These are phyloP conservation scores for Papilio xuthus DNA, from an alignment of 1,140 invertebrate genomes.

Conservation along the genomic window DNA sequence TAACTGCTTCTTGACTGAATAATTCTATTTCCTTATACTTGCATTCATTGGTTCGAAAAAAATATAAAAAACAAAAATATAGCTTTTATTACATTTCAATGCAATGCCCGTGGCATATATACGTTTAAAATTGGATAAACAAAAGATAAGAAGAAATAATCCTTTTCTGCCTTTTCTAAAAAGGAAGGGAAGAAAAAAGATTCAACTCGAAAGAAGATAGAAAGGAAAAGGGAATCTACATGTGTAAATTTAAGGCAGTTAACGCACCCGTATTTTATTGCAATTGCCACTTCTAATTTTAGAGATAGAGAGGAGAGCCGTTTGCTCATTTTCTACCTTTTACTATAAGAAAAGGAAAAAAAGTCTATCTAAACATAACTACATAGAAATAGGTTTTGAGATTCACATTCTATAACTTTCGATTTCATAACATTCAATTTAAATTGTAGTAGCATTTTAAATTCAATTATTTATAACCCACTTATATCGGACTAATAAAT, in stretches of 20 bases:
- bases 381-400: neutral
- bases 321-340: neutral
- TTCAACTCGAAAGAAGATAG: neutral
- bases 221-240: too few relatives aligned
- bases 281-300: neutral
- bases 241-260: too few relatives aligned
- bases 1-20: neutral
- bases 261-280: neutral
- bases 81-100: too few relatives aligned
- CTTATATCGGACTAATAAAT: conserved; percentile 22
- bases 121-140: neutral
- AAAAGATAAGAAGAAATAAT: neutral
- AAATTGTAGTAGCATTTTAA: neutral
- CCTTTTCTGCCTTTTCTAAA: neutral
- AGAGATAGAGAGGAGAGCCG: neutral
- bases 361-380: neutral
- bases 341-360: neutral
- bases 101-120: neutral
- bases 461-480: conserved; percentile 22
- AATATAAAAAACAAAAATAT: neutral
- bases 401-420: neutral
- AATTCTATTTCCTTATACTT: neutral
- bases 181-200: neutral
- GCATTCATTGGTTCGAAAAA: neutral
- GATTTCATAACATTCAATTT: conserved; percentile 13